Conservation (phyloP, 2,888 invertebrate genomes). For the Rhyacophila evoluta region DNA sequence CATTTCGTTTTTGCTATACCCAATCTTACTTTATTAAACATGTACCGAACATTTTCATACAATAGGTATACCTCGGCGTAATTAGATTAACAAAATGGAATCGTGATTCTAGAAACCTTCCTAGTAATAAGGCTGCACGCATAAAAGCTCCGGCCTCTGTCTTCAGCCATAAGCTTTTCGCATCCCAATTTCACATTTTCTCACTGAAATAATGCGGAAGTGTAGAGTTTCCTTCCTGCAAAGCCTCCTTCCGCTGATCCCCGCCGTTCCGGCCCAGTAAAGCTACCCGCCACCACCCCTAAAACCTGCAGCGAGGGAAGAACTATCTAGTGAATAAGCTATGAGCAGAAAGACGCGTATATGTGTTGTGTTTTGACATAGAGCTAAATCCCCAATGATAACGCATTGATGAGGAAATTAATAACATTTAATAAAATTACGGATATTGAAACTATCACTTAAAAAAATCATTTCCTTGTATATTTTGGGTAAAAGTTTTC, state of each 20-base stretch:
- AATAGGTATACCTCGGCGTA: not conserved
- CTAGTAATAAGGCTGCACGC: slow-evolving; percentile 1
- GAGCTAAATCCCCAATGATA: not conserved
- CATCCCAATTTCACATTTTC: slow-evolving; percentile 22
- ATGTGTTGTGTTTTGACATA: not conserved
- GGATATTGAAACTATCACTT: not conserved
- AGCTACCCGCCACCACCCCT: slow-evolving; percentile 4
- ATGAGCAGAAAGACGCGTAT: slow-evolving; percentile 19
- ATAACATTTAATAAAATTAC: not conserved
- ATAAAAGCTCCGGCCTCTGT: slow-evolving; percentile 7
- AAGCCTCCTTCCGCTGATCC: slow-evolving; percentile 15
- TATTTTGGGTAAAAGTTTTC: not conserved
- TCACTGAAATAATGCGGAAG: slow-evolving; percentile 24
- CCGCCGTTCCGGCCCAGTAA: slow-evolving; percentile 3
- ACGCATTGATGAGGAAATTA: no score
- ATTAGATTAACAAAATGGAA: not conserved
- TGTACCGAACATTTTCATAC: not conserved
- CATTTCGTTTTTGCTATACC: no score
- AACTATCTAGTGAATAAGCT: slow-evolving; percentile 23
- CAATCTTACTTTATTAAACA: no score
- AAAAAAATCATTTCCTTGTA: not conserved
- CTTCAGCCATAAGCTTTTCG: slow-evolving; percentile 8
- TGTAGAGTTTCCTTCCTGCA: slow-evolving; percentile 20
- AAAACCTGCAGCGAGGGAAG: slow-evolving; percentile 26
- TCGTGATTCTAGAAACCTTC: not conserved